A percentile compares a stretch with the other conserved stretches of the same genome.
Conservation (phyloP, 2,797 vertebrate genomes). For the Novumbra hubbsi region DNA sequence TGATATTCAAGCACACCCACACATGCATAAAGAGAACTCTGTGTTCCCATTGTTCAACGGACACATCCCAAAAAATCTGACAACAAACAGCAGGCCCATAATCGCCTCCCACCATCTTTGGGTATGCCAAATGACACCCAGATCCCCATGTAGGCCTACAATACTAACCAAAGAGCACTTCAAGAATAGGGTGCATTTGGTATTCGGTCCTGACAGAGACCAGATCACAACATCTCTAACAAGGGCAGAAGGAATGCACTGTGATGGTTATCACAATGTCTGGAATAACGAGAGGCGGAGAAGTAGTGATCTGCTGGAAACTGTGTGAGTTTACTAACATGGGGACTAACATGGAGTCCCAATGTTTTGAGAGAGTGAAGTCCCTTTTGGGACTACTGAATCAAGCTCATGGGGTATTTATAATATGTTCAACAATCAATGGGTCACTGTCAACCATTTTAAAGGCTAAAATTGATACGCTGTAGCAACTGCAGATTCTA, state of each 20-base stretch:
- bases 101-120: constrained; percentile 11
- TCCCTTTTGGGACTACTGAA: no score
- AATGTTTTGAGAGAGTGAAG: no score
- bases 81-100: constrained; percentile 19
- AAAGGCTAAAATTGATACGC: no score
- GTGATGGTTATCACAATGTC: background rate
- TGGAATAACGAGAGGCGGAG: constrained; percentile 8
- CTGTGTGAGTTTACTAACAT: no score
- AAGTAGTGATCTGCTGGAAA: constrained; percentile 11
- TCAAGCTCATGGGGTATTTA: no score
- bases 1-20: constrained; percentile 38
- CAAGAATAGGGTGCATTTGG: background rate
- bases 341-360: no score
- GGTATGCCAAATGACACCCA: background rate
- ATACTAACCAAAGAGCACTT: background rate
- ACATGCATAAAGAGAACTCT: constrained; percentile 30
- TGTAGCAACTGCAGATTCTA: no score
- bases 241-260: constrained; percentile 37
- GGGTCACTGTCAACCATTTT: no score
- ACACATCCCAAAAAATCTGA: constrained; percentile 41
- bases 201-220: no score
- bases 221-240: constrained; percentile 35
- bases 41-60: constrained; percentile 47
- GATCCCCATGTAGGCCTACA: background rate
- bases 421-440: no score